phyloP scores from a whole-genome alignment of 2,797 vertebrate genomes.

The Sandelia bainsii region DNA sequence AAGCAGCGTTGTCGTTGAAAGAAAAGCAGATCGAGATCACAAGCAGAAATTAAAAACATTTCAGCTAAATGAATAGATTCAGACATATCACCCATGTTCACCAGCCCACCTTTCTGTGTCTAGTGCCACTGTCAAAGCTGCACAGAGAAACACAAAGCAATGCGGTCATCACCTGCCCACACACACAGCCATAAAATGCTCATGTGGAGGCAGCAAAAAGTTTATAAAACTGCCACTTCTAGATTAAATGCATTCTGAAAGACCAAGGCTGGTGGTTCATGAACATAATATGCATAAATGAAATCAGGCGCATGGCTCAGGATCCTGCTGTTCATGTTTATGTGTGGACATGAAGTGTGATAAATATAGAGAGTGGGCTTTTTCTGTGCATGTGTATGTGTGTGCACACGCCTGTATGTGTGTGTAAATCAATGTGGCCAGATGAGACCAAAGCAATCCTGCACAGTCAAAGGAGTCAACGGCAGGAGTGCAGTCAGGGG shows the following conservation, averaged over 20 bases:
- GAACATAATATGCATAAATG: conserved; percentile 35
- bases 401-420: conserved; percentile 40
- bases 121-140: conserved; percentile 32
- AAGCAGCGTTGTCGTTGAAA: conserved; percentile 39
- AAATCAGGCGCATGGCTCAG: conserved; percentile 48
- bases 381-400: conserved; percentile 23
- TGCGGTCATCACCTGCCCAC: conserved; percentile 52
- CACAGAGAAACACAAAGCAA: conserved; percentile 33
- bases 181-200: conserved; percentile 30
- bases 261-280: conserved; percentile 24
- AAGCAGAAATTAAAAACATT: conserved; percentile 24
- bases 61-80: conserved; percentile 44
- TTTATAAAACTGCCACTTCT: conserved; percentile 40
- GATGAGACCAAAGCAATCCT: conserved; percentile 88
- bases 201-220: conserved; percentile 38
- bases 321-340: conserved; percentile 33
- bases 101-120: conserved; percentile 40
- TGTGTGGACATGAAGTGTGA: conserved; percentile 37
- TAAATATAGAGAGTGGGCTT: conserved; percentile 31
- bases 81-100: conserved; percentile 22
- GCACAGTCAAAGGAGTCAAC: conserved; percentile 84
- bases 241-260: conserved; percentile 41
- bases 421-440: conserved; percentile 82
- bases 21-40: conserved; percentile 40
- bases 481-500: conserved; percentile 84